Base-by-base conservation (phyloP, 2,113 vertebrate genomes). In the Notechis scutatus region DNA sequence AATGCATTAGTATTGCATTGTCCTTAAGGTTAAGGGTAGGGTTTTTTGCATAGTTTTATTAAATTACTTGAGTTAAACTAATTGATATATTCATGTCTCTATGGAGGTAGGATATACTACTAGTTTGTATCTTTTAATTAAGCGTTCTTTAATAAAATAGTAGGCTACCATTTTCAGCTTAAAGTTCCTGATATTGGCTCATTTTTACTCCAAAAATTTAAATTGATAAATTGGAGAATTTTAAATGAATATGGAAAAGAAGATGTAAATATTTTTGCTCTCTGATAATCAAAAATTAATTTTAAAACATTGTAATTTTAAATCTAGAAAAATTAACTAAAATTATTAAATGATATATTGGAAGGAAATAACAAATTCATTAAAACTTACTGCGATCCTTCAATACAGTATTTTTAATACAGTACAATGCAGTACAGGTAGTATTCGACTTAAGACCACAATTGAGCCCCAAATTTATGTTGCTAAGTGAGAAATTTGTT, bases 1-100 rank as follows among this genome's bases (percentile, higher is more conserved):
- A 97, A 96, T 92, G 56, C 93, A 93, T 97, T 94, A 96, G 94
- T 92, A 94, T 93, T 96, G 93, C 94, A 87, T 93, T 94, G 93
- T 95, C 94, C 93, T 96, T 95, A 93, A 18, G 2, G 89, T 90
- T 95, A 92, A 94, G 9, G 50, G 56, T 96, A n/a, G 1, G 95
- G 96, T 96, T 95, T 91, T 56, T 93, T 97, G 88, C 94, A 93
- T 93, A 91, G 85, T 54, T 95, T 96, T 96, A 93, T 95, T 94
- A 69, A 91, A 92, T 91, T 85, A 92, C 94, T 96, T 95, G 1
- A 55, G 86, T 94, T 95, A 93, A 89, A 94, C 89, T 64, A 5
- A 81, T 88, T 94, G 88, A 39, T 86, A 91, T 92, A 61, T 29
- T 90, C 88, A 90, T 0, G 6, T 93, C 1, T 0, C 29, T 61